Percentiles rank a stretch among this genome's conserved stretches.
Evolutionary conservation across 1,140 invertebrate species (phyloP).

Genomic region (Bombyx mandarina): DNA sequence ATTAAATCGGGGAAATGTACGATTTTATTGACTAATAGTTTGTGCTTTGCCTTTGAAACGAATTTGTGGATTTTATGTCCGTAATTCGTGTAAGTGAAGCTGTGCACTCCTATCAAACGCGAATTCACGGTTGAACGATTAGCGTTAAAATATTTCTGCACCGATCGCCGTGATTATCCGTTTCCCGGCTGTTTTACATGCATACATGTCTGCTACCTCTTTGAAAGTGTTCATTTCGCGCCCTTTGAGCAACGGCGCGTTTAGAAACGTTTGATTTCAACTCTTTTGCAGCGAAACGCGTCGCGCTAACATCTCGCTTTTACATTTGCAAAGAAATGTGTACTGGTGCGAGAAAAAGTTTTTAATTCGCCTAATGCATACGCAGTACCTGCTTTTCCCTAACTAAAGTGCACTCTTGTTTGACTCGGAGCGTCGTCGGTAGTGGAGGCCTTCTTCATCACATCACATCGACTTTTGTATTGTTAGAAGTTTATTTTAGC

Average conservation of each 20-base stretch:
- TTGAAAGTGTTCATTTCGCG: constrained; percentile 52
- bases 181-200: constrained; percentile 21
- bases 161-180: constrained; percentile 41
- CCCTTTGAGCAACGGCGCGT: constrained; percentile 39
- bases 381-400: constrained; percentile 43
- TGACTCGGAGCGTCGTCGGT: constrained; percentile 28
- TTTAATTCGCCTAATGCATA: constrained; percentile 67
- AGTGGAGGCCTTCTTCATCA: constrained; percentile 18
- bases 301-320: constrained; percentile 31
- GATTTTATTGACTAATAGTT: no score
- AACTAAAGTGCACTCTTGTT: constrained; percentile 48
- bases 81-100: no score
- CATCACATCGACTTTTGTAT: constrained; percentile 51
- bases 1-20: no score
- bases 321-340: constrained; percentile 49
- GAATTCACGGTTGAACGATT: constrained; percentile 19
- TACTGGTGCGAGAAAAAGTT: constrained; percentile 42
- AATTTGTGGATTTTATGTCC: no score
- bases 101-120: constrained; percentile 3
- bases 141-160: constrained; percentile 41
- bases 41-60: no score
- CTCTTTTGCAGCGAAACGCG: constrained; percentile 37
- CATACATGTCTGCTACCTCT: constrained; percentile 34
- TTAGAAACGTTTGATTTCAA: constrained; percentile 55
- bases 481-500: constrained; percentile 52